Evolutionary conservation across 2,113 vertebrate genomes (phyloP).

Genomic region (Burhinus bistriatus): DNA sequence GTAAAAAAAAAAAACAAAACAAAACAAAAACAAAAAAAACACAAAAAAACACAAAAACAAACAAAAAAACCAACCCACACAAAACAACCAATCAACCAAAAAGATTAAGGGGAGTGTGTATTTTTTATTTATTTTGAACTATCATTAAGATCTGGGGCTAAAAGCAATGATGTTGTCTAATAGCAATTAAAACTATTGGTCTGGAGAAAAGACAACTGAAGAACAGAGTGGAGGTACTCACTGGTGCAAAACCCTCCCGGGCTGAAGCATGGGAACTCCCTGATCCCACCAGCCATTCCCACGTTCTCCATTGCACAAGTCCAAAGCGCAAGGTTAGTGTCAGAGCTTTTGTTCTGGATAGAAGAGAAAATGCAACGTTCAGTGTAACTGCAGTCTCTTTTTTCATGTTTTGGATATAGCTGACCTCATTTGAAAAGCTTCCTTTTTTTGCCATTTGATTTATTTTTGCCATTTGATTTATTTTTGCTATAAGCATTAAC

Average conservation of each 20-base stretch:
- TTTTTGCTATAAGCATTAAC: not conserved
- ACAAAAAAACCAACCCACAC: no score
- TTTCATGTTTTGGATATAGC: not conserved
- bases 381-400: not conserved
- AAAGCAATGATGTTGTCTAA: rapidly evolving
- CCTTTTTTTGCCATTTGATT: not conserved
- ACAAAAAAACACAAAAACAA: no score
- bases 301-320: rapidly evolving
- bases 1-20: no score
- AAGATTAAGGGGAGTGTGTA: rapidly evolving
- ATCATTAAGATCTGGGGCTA: not conserved
- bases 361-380: not conserved
- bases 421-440: not conserved
- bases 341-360: not conserved
- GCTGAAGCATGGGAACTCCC: not conserved
- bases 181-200: rapidly evolving
- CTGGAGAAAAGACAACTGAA: not conserved
- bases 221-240: rapidly evolving
- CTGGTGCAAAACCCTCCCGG: not conserved
- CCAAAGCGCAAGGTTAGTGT: rapidly evolving
- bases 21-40: no score
- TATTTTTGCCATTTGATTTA: not conserved
- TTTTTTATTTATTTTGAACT: not conserved
- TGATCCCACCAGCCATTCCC: not conserved
- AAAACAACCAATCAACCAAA: no score